Base-by-base conservation (phyloP, 2,113 vertebrate genomes). In the Lasiurus borealis region DNA sequence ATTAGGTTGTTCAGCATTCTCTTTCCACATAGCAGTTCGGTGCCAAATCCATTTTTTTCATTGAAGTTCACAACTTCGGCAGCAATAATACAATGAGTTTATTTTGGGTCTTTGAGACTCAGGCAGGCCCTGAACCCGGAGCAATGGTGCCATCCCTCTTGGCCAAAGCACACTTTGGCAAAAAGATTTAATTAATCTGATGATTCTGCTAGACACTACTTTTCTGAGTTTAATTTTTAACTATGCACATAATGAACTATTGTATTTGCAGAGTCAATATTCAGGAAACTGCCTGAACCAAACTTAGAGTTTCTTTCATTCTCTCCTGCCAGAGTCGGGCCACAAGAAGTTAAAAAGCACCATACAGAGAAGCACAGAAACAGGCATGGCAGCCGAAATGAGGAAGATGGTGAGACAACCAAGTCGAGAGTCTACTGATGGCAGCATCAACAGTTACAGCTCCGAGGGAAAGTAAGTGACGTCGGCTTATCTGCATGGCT, bases 281-380 rank as follows among this genome's bases (percentile, higher is more conserved):
- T 25, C 7, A 3, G 50, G 76, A 78, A 87, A 8, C 9, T 29
- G 36, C 57, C 52, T 76, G 5, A 44, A 68, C 84, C 62, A 81
- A 77, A 80, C 84, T 85, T 29, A 90, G 64, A 50, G 18, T 83
- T 71, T 82, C 9, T 89, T 82, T 80, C 23, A 1, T 31, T 97
- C 71, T 96, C 75, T 96, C 44, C 84, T 93, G 59, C 75, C 98
- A 99, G 99, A 99, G 88, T 98, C 99, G 2, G 99, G 99, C 96
- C 99, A 97, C 98, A 99, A 99, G 98, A 99, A 99, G 97, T 97
- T 99, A 66, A 99, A 99, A 97, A 99, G 99, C 68, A 99, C 99
- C 29, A 99, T 99, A 95, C 99, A 99, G 97, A 98, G 99, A 97
- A 99, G 99, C 98, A 99, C 99, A 57, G 99, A 99, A 97, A 99